Base-by-base conservation (phyloP, 2,888 invertebrate genomes). In the Polydrusus cervinus region DNA sequence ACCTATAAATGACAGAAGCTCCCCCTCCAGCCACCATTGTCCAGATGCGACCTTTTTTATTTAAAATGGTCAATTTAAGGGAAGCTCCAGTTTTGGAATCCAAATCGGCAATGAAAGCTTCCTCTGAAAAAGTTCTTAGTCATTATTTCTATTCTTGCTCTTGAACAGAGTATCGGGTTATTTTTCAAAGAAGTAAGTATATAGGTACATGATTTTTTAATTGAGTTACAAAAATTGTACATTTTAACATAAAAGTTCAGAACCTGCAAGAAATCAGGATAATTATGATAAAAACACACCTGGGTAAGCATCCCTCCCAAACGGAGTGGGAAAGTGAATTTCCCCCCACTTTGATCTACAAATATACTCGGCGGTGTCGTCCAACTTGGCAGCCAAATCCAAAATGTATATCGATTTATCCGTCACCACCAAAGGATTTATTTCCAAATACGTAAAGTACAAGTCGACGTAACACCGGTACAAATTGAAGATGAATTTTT, bases 1-100 rank as follows among this genome's bases (percentile, higher is more conserved):
- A 67, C 68, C 97, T 97, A 90, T 99, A 99, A 80, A 99, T 98
- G 1, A 99, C 99, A 10, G 98, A 99, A 0, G 99, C 99, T 0
- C 94, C 99, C 77, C 99, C 99, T 65, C 99, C 99, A 34, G 99
- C 99, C 30, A 99, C 99, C 99, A 99, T 99, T 0, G 99, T 99
- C 99, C 99, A 99, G 82, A 99, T 96, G 38, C 99, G 92, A 0
- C 99, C 99, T 13, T 92, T 92, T 81, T 96, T 94, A 89, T 99
- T 99, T 47, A 99, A 89, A 80, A 99, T 94, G 0, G 99, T 99
- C 80, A 99, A 87, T 90, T 99, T 99, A 67, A 99, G 90, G 79
- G 99, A 99, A 11, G 99, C 99, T 0, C 99, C 99, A 82, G 98
- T 98, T 88, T 99, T 99, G 0, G 99, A 94, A 86, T 99, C 99